These are phyloP conservation scores for Gonatopus flavifemur DNA, from an alignment of 1,140 invertebrate genomes.

Conservation along the genomic window DNA sequence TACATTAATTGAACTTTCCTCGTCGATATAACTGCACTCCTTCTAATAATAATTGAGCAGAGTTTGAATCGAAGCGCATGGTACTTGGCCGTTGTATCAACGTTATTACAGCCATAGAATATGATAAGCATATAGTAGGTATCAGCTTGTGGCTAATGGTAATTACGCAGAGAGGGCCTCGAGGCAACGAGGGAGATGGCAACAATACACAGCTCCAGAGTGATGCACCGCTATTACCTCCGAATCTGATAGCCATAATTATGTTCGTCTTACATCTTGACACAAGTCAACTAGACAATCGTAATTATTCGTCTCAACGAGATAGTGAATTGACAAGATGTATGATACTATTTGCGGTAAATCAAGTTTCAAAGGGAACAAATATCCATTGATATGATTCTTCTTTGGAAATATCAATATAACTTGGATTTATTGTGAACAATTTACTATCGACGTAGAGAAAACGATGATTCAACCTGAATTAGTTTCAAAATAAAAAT, in stretches of 20 bases:
- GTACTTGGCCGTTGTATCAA: constrained; percentile 28
- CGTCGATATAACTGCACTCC: constrained; percentile 1
- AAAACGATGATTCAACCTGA: no score
- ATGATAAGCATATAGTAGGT: constrained; percentile 41
- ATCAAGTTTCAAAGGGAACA: no score
- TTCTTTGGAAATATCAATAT: no score
- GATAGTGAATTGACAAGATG: constrained; percentile 22
- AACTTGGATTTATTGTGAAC: no score
- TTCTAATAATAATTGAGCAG: constrained; percentile 19
- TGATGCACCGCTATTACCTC: constrained; percentile 37
- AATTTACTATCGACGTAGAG: no score
- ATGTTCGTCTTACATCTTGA: constrained; percentile 21
- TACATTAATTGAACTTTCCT: constrained; percentile 4
- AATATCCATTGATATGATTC: no score
- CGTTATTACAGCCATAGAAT: constrained; percentile 40
- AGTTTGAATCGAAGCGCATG: constrained; percentile 25
- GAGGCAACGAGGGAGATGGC: constrained; percentile 33
- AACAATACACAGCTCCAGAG: constrained; percentile 32
- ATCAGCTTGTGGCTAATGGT: constrained; percentile 45
- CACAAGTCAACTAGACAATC: constrained; percentile 16
- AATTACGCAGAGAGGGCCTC: constrained; percentile 38
- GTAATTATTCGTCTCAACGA: constrained; percentile 21
- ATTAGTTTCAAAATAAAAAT: no score
- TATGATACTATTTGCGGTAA: no score
- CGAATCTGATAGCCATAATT: constrained; percentile 41